Evolutionary conservation across 2,797 vertebrate genomes (phyloP).

Genomic region (Eulemur mongoz): DNA sequence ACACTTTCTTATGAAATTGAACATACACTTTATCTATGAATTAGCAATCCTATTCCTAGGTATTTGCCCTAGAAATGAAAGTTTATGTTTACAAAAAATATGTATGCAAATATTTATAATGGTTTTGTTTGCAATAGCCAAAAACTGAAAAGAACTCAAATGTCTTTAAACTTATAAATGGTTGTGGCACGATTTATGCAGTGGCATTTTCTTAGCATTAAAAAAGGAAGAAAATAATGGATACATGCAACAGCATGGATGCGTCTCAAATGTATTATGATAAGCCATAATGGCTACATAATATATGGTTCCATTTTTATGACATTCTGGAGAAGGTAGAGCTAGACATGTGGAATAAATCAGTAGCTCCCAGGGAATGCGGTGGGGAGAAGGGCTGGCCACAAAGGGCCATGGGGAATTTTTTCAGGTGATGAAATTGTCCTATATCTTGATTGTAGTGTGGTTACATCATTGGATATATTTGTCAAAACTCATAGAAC

Average conservation of each 20-base stretch:
- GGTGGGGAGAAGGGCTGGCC: background rate
- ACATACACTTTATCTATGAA: background rate
- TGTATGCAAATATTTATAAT: conserved; percentile 23
- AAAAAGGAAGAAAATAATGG: background rate
- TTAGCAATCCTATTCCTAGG: background rate
- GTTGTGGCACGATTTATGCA: background rate
- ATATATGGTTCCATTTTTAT: background rate
- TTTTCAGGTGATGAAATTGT: background rate
- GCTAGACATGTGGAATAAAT: background rate
- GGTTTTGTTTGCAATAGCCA: background rate
- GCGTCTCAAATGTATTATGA: background rate
- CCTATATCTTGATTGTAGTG: background rate
- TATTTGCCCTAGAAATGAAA: conserved; percentile 28
- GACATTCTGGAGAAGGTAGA: background rate
- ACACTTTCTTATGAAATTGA: background rate
- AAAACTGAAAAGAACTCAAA: background rate
- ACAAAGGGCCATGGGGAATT: background rate
- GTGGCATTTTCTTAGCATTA: background rate
- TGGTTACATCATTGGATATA: background rate
- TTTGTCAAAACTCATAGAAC: background rate
- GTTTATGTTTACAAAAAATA: background rate
- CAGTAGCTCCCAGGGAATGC: background rate
- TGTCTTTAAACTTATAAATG: background rate
- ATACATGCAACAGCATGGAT: background rate
- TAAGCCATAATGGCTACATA: background rate